These are phyloP conservation scores for Meiosimyza platycephala DNA, from an alignment of 2,888 invertebrate species.

Conservation along the genomic window DNA sequence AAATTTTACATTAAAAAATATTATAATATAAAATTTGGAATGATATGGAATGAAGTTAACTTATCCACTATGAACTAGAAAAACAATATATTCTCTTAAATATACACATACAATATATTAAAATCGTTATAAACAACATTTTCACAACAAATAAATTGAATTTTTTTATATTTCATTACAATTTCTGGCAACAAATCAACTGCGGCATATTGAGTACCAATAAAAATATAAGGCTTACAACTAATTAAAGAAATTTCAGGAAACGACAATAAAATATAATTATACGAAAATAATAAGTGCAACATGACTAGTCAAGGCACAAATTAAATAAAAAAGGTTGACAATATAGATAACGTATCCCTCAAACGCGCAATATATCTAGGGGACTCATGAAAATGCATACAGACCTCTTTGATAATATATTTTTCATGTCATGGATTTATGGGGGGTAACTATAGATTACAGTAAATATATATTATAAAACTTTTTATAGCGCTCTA, in stretches of 20 bases:
- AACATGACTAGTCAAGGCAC: conserved; percentile 3
- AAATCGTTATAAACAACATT: background rate
- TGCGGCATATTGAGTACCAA: background rate
- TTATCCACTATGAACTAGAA: background rate
- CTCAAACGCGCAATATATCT: too few relatives aligned
- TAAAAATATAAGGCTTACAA: conserved; percentile 3
- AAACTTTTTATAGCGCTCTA: too few relatives aligned
- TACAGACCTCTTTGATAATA: too few relatives aligned
- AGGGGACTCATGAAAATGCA: too few relatives aligned
- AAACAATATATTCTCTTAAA: background rate
- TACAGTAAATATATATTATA: too few relatives aligned
- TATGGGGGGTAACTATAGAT: too few relatives aligned
- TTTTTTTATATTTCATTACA: background rate
- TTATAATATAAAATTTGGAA: conserved; percentile 4
- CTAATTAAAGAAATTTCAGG: conserved; percentile 3
- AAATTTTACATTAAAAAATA: background rate
- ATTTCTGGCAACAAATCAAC: too few relatives aligned
- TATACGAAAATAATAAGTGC: background rate
- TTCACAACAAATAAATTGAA: background rate
- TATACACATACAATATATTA: background rate
- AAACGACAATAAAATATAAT: conserved; percentile 4
- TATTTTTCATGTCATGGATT: too few relatives aligned
- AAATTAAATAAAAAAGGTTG: too few relatives aligned
- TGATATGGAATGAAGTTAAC: conserved; percentile 8
- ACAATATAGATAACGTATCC: too few relatives aligned